phyloP scores from a whole-genome alignment of 2,888 invertebrate genomes.

The Apamea epomidion region DNA sequence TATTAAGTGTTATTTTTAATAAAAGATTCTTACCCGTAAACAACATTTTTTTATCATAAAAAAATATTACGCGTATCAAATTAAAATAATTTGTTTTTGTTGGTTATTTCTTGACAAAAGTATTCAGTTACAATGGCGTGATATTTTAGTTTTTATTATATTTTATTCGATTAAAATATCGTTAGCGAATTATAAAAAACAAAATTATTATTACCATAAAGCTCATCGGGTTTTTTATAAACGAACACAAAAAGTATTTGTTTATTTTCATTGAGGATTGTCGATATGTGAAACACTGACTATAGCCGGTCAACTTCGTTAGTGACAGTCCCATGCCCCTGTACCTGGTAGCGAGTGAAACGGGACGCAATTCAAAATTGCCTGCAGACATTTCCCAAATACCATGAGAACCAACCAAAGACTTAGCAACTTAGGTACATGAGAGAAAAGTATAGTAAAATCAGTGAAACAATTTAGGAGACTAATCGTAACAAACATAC shows the following conservation, averaged over 20 bases:
- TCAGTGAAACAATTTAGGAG: not conserved
- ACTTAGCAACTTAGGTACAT: not conserved
- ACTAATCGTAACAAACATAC: not conserved
- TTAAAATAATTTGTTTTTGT: conserved; percentile 28
- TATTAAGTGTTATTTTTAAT: not conserved
- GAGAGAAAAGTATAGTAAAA: not conserved
- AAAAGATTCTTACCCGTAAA: not conserved
- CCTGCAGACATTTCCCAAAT: not conserved
- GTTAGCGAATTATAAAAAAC: conserved; percentile 22
- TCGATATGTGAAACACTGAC: not conserved
- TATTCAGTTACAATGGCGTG: conserved; percentile 25
- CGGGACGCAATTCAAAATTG: not conserved
- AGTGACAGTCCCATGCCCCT: not conserved
- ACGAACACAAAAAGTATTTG: not conserved
- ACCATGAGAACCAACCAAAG: not conserved
- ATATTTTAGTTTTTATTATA: conserved; percentile 20
- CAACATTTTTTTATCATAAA: not conserved
- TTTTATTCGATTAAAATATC: conserved; percentile 33
- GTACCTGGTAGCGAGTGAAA: not conserved
- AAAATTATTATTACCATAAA: conserved; percentile 32
- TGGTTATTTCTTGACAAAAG: not conserved
- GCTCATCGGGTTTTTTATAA: conserved; percentile 1
- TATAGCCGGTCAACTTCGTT: not conserved
- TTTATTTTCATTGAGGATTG: not conserved
- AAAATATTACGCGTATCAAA: conserved; percentile 27